Evolutionary conservation across 2,888 invertebrate species (phyloP), one percentile per base, ranked within the genome.

Genomic region (Tricholauxania praeusta): DNA sequence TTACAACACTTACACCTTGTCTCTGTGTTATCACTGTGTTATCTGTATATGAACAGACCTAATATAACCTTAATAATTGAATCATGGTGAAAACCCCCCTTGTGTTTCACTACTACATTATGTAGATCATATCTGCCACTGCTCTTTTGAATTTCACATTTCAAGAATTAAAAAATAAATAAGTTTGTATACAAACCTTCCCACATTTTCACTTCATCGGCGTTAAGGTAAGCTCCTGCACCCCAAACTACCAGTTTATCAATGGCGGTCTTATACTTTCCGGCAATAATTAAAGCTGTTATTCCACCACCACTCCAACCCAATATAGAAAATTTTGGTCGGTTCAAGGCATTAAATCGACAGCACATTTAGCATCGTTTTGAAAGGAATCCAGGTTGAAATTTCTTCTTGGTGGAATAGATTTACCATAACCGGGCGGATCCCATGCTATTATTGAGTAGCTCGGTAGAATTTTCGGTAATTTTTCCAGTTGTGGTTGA

Each of bases 251-350:
- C 91, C 72, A 96, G 86, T 82, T 94, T 95, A 14, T 91, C 88
- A 0, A 96, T 89, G 12, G 87, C 86, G 0, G 91, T 88, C 0
- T 93, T 91, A 86, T 93, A 90, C 73, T 90, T 91, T 1, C 92
- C 93, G 6, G 96, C 93, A n/a, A 94, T 83, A 48, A 96, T 91
- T 76, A 97, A 86, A 17, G 91, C 92, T 0, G 93, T 91, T 59
- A 92, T 93, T 2, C 95, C 97, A 39, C 97, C 97, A 87, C 96
- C 96, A 87, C 95, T 95, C 95, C 96, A 97, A 1, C 97, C 97
- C 72, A 96, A 82, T 12, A 96, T 80, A 0, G 95, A 95, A 86
- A 92, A 95, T 78, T 91, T 91, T 0, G 89, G 82, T 57, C 92
- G 89, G 2, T 91, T 90, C 12, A 96, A 83, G 60, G 88, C 88